Evolutionary conservation across 2,797 vertebrate genomes (phyloP), one percentile per base, ranked within the genome.

Genomic region (Siniperca scherzeri): DNA sequence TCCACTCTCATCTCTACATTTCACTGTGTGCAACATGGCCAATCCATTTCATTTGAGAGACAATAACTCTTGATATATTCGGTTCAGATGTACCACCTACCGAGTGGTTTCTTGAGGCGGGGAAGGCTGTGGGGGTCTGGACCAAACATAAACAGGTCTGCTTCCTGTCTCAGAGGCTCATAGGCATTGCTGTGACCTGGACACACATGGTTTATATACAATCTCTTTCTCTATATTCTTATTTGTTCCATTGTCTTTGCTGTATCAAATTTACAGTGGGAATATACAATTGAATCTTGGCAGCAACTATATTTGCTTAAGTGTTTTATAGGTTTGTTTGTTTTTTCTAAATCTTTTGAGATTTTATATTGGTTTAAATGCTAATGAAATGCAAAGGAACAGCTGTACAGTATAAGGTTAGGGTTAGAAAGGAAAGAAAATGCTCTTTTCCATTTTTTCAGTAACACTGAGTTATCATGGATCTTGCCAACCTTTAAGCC

Each of bases 81-180:
- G 7, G 59, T 21, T 60, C 33, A 60, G 30, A 21, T 40, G 17
- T 6, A 2, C 30, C 50, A 46, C 73, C 38, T 69, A 86, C 83
- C 76, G 5, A 84, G 64, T 10, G 79, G 85, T 19, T 65, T 74
- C 33, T 52, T 67, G 38, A 77, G 71, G 52, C 21, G 42, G 30
- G 77, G 78, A 19, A 3, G 36, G 36, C 42, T 62, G 21, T 60
- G 61, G 11, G 70, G 70, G 10, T 21, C 42, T 36, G 65, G 50
- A 53, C 64, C 36, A 50, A 68, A 60, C 11, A 87, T 72, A 70
- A 87, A 53, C 21, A 82, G 57, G 21, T 67, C 72, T 14, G 40
- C 77, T 42, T 89, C 89, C 55, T 57, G 40, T 46, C 53, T 64
- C 59, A 91, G 61, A 16, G 85, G 76, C 40, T 83, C 83, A 70